Base-by-base conservation (phyloP, 2,888 invertebrate genomes). In the Operophtera brumata region DNA sequence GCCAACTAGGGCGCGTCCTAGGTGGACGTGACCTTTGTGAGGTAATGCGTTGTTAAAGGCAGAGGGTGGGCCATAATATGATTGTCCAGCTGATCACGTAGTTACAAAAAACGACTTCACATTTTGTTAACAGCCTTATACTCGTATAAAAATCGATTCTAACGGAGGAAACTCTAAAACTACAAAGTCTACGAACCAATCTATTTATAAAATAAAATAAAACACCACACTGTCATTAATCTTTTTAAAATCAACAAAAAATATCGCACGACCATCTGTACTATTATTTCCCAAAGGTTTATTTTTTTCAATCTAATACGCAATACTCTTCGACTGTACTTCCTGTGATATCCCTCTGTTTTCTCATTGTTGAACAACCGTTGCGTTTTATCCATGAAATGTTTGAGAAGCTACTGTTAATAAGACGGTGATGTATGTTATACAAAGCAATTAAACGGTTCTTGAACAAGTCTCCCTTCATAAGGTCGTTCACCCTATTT, bases 401-500 rank as follows among this genome's bases (percentile, higher is more conserved):
- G 12, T 7, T 12, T n/a, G 7, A 36, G 4, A 36, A 1, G 5
- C 12, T 36, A 36, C n/a, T 8, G 6, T 2, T 32, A 44, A 34
- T 11, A 30, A 49, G 9, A n/a, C 35, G 36, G 57, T 41, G 46
- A 54, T 61, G 54, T 61, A 50, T 13, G 10, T 11, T 7, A 26
- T 14, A 39, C 41, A 11, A 6, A n/a, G 37, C 43, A 28, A 52
- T 39, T 13, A 11, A 7, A n/a, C 20, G 25, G 8, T 43, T 14
- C 11, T 47, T 12, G 45, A 64, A 36, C 71, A 68, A 61, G 2
- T 63, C 36, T 43, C 14, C 42, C 13, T 43, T 71, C 57, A 54
- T 67, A 75, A 80, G 87, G 84, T 75, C 85, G 73, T 86, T 86
- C 77, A 88, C 86, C 86, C 81, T 71, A 56, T 63, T 66, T 66